A percentile compares a stretch with the other conserved stretches of the same genome.
Conservation (phyloP, 2,113 vertebrate genomes). For the Lasiurus borealis region DNA sequence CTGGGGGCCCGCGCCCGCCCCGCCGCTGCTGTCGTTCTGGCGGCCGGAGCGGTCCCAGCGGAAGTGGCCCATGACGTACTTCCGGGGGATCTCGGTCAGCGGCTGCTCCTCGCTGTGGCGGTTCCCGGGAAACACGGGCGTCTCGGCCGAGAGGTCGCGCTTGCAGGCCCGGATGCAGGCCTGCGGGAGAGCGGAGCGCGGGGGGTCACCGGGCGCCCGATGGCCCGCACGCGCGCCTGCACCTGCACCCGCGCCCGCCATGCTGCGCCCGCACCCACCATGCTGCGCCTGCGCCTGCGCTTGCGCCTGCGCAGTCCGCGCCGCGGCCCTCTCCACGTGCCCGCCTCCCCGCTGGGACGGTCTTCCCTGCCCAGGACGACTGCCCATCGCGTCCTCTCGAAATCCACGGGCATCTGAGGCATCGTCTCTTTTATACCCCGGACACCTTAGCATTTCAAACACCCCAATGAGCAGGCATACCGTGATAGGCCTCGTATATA, state of each 20-base stretch:
- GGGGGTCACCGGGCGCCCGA: rapidly evolving
- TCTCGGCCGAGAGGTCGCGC: slow-evolving; percentile 87
- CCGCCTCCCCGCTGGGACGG: rapidly evolving
- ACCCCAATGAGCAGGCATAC: neutral
- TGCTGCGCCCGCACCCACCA: neutral
- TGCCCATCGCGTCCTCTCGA: rapidly evolving
- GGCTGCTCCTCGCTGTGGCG: slow-evolving; percentile 88
- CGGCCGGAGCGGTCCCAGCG: slow-evolving; percentile 84
- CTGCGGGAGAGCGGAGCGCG: slow-evolving; percentile 74
- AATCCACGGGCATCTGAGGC: neutral
- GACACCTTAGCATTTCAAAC: neutral
- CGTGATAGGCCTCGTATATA: neutral
- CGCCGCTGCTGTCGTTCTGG: slow-evolving; percentile 65
- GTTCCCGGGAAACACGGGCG: slow-evolving; percentile 85
- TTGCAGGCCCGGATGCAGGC: slow-evolving; percentile 90
- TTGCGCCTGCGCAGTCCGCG: too few relatives aligned
- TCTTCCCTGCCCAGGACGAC: too few relatives aligned
- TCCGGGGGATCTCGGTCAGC: slow-evolving; percentile 82
- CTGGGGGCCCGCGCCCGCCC: neutral
- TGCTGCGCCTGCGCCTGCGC: too few relatives aligned
- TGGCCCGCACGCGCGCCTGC: neutral
- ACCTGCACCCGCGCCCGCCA: too few relatives aligned
- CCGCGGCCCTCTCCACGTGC: neutral
- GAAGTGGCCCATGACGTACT: slow-evolving; percentile 87
- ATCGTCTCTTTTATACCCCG: neutral